A percentile compares a stretch with the other conserved stretches of the same genome.
Conservation (phyloP, 1,140 invertebrate species). For the Penaeus japonicus region DNA sequence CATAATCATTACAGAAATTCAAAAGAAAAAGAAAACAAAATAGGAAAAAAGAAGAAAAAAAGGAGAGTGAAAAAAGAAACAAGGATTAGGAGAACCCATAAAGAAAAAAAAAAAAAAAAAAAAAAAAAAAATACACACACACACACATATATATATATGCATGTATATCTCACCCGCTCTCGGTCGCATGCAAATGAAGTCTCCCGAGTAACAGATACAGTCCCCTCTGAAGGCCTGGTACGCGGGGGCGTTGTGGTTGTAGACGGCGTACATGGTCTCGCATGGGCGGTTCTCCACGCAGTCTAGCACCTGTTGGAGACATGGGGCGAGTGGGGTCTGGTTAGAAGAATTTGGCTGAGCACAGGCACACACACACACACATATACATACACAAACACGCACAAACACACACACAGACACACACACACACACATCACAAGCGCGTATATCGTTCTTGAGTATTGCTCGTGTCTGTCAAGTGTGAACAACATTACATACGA, state of each 20-base stretch:
- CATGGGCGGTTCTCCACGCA: constrained; percentile 85
- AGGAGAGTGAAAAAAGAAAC: no score
- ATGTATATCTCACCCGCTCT: constrained; percentile 62
- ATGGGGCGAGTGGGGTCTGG: not conserved
- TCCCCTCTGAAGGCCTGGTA: constrained; percentile 88
- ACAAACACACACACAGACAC: no score
- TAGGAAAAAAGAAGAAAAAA: no score
- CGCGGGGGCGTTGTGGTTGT: constrained; percentile 86
- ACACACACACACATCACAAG: no score
- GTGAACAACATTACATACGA: not conserved
- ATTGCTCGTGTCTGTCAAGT: no score
- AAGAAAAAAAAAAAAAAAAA: no score
- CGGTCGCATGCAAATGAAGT: constrained; percentile 90
- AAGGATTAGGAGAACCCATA: no score
- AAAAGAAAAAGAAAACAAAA: no score
- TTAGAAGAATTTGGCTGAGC: not conserved
- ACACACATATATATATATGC: not conserved
- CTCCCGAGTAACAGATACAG: constrained; percentile 88
- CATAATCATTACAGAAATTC: no score
- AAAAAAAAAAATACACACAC: not conserved
- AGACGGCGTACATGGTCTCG: constrained; percentile 81
- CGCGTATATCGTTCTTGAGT: no score
- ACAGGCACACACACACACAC: no score
- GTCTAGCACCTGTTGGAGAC: constrained; percentile 68
- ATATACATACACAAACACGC: no score